phyloP scores from a whole-genome alignment of 2,888 invertebrate genomes.

The Saturnia pavonia region DNA sequence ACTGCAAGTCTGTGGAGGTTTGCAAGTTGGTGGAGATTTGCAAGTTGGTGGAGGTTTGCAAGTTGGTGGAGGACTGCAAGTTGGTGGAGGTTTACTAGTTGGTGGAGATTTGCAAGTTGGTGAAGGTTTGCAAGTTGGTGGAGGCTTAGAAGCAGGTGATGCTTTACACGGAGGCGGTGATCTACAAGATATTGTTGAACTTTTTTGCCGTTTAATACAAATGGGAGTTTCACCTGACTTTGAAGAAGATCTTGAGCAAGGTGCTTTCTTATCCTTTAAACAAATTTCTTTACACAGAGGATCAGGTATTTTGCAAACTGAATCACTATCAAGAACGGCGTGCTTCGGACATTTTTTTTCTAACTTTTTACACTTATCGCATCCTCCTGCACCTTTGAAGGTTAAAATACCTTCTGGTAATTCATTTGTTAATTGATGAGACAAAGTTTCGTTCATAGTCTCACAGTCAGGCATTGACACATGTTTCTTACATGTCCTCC shows the following conservation, averaged over 20 bases:
- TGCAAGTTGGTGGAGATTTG: conserved; percentile 17
- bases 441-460: conserved; percentile 29
- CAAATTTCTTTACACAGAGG: conserved; percentile 39
- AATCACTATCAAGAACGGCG: conserved; percentile 31
- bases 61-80: conserved; percentile 8
- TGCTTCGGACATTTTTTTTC: conserved; percentile 35
- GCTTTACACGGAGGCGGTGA: neutral
- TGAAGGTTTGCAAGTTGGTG: conserved; percentile 14
- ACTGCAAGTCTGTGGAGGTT: conserved; percentile 16
- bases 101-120: conserved; percentile 2
- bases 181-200: neutral
- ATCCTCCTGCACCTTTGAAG: conserved; percentile 38
- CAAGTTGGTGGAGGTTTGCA: neutral
- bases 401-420: conserved; percentile 44
- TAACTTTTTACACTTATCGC: conserved; percentile 36
- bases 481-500: conserved; percentile 41
- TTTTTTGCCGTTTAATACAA: conserved; percentile 6
- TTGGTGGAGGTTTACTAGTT: conserved; percentile 14
- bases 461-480: conserved; percentile 50
- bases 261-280: conserved; percentile 31
- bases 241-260: conserved; percentile 27
- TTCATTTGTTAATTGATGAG: conserved; percentile 26
- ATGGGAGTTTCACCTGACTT: conserved; percentile 4
- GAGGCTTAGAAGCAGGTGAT: neutral
- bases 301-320: conserved; percentile 36